These are phyloP conservation scores for Euzophera pinguis DNA, from an alignment of 2,888 invertebrate genomes.

Conservation along the genomic window DNA sequence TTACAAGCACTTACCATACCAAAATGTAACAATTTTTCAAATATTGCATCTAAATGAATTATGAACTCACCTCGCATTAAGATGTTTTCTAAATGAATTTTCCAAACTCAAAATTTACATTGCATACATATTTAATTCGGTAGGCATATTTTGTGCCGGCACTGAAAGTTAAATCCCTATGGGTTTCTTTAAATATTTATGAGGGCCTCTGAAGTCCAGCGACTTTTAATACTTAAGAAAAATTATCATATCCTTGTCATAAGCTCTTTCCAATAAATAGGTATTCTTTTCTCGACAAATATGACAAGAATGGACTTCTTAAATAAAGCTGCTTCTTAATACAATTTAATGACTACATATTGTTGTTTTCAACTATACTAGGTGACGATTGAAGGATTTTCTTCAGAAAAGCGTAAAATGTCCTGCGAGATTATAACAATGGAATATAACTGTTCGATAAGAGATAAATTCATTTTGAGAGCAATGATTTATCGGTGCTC, in stretches of 20 bases:
- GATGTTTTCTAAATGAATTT: conserved; percentile 20
- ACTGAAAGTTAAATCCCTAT: conserved; percentile 57
- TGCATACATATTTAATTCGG: conserved; percentile 45
- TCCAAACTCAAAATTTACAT: conserved; percentile 33
- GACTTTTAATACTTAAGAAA: conserved; percentile 59
- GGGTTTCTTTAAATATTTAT: conserved; percentile 69
- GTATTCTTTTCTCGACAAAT: conserved; percentile 32
- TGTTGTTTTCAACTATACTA: not conserved
- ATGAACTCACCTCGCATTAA: too few relatives aligned
- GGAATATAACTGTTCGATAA: conserved; percentile 45
- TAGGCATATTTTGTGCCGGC: conserved; percentile 39
- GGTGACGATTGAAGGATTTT: not conserved
- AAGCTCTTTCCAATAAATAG: conserved; percentile 41
- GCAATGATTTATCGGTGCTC: conserved; percentile 60
- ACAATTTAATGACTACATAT: not conserved
- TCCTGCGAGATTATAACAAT: conserved; percentile 32
- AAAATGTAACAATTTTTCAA: too few relatives aligned
- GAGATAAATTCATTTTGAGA: conserved; percentile 59
- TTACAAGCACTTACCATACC: too few relatives aligned
- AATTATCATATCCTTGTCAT: conserved; percentile 55
- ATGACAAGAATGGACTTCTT: conserved; percentile 29
- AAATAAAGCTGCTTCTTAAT: conserved; percentile 8
- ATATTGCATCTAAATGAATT: too few relatives aligned
- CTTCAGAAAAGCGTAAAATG: conserved; percentile 14
- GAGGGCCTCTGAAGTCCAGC: conserved; percentile 51